A percentile compares a stretch with the other conserved stretches of the same genome.
phyloP scores from a whole-genome alignment of 2,888 invertebrate genomes.

The Nemotelus nigrinus region DNA sequence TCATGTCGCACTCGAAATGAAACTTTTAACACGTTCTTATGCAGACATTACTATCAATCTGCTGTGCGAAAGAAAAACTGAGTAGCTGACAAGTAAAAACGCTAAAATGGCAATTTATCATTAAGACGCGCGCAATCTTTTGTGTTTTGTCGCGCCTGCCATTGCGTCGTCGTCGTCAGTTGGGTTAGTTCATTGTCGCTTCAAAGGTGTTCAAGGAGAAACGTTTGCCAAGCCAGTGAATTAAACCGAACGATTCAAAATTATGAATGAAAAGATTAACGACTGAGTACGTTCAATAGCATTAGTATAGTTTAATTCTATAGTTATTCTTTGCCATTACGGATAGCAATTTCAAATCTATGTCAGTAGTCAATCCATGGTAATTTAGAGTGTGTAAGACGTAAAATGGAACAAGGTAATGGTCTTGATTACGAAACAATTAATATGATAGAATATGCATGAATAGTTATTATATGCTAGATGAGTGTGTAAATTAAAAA shows the following conservation, averaged over 20 bases:
- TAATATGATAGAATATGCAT: neutral
- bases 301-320: neutral
- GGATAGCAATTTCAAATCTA: slow-evolving; percentile 14
- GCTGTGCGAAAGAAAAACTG: slow-evolving; percentile 35
- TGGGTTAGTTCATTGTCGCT: slow-evolving; percentile 38
- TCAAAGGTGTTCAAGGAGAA: slow-evolving; percentile 32
- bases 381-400: slow-evolving; percentile 3
- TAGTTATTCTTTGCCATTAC: slow-evolving; percentile 7
- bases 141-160: slow-evolving; percentile 32
- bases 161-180: slow-evolving; percentile 2
- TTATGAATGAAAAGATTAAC: slow-evolving; percentile 41
- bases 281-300: neutral
- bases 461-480: no score
- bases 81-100: slow-evolving; percentile 45
- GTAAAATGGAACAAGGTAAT: slow-evolving; percentile 26
- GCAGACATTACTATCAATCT: slow-evolving; percentile 41
- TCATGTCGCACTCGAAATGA: slow-evolving; percentile 29
- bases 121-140: slow-evolving; percentile 42
- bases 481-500: no score
- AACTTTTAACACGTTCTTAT: slow-evolving; percentile 44
- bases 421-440: neutral
- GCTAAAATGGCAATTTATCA: slow-evolving; percentile 41
- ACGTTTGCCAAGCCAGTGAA: neutral
- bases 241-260: slow-evolving; percentile 11
- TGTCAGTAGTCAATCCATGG: slow-evolving; percentile 30